These are phyloP conservation scores for Notolepis coatsorum DNA, from an alignment of 2,797 vertebrate genomes.

Conservation along the genomic window DNA sequence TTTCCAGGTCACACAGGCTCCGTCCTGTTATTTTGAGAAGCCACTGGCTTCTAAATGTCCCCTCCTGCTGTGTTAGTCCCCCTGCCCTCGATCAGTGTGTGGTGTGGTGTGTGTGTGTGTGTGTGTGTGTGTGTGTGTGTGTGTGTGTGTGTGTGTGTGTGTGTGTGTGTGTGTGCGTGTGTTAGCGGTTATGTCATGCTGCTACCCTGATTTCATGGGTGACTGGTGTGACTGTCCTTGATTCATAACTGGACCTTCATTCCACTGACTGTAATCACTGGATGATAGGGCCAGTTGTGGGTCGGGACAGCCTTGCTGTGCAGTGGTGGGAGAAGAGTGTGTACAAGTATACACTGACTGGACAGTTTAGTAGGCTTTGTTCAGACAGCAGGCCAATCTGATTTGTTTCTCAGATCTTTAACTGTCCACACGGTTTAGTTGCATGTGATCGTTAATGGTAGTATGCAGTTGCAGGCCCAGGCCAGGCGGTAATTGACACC, in stretches of 20 bases:
- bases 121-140: slow-evolving; percentile 6
- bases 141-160: slow-evolving; percentile 14
- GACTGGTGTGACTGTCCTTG: slow-evolving; percentile 49
- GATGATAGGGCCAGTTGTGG: slow-evolving; percentile 56
- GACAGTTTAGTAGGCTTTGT: too few species aligned
- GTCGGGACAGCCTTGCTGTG: slow-evolving; percentile 43
- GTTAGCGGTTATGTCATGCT: slow-evolving; percentile 53
- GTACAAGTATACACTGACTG: slow-evolving; percentile 25
- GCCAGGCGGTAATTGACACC: too few species aligned
- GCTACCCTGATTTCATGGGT: slow-evolving; percentile 46
- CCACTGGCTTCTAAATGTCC: slow-evolving; percentile 40
- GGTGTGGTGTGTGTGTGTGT: slow-evolving; percentile 10
- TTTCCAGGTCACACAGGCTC: slow-evolving; percentile 74
- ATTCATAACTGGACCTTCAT: slow-evolving; percentile 36
- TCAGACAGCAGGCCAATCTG: not conserved
- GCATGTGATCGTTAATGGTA: too few species aligned
- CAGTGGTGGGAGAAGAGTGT: slow-evolving; percentile 49
- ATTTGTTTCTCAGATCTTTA: not conserved
- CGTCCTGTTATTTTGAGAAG: slow-evolving; percentile 62
- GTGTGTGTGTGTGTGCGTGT: slow-evolving; percentile 6
- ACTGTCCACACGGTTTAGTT: too few species aligned
- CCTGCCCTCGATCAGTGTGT: slow-evolving; percentile 39
- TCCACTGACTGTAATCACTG: slow-evolving; percentile 49
- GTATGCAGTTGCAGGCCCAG: too few species aligned
- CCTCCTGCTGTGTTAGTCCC: slow-evolving; percentile 22